Base-by-base conservation (phyloP, 2,888 invertebrate species). In the Eremobia ochroleuca region DNA sequence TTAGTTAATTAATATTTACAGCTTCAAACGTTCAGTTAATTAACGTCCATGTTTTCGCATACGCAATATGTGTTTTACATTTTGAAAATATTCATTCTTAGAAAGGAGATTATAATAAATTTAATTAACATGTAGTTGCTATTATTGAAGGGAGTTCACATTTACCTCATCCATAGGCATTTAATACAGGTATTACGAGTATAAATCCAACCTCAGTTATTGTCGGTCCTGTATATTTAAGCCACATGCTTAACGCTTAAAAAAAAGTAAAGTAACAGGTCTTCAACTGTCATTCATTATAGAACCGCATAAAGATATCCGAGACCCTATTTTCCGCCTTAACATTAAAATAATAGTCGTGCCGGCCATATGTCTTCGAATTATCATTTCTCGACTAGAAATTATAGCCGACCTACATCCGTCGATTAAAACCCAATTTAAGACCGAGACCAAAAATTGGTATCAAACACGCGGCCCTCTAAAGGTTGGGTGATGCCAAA, bases 361-460 rank as follows among this genome's bases (percentile, higher is more conserved):
- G 78, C 85, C 81, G 76, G 90, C 90, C 92, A 93, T 92, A 92
- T 93, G 94, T 93, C 92, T 91, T 89, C 83, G 62, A 92, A 93
- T 92, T 93, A 91, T 92, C 90, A 89, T 92, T 92, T 92, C 90
- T 89, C 88, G 81, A 87, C 87, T 89, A 89, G 87, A 85, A 88
- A 89, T 88, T 89, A 90, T 86, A 77, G 73, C 68, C 83, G 85
- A 82, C 90, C 92, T 91, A 90, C 93, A 94, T 94, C 95, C 94
- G 94, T 92, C 94, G 91, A 94, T 96, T 95, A 95, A 92, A 94
- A 89, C 82, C 90, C 91, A 92, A 95, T 95, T 94, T 93, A 87
- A 86, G 87, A 85, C 85, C 86, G 88, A 86, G 86, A 85, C 86
- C 87, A 88, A 90, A 94, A 94, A 77, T 83, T 86, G 81, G 82